These are phyloP conservation scores for Pocillopora damicornis DNA, from an alignment of 64 coral and sea anemone genomes.

Conservation along the genomic window DNA sequence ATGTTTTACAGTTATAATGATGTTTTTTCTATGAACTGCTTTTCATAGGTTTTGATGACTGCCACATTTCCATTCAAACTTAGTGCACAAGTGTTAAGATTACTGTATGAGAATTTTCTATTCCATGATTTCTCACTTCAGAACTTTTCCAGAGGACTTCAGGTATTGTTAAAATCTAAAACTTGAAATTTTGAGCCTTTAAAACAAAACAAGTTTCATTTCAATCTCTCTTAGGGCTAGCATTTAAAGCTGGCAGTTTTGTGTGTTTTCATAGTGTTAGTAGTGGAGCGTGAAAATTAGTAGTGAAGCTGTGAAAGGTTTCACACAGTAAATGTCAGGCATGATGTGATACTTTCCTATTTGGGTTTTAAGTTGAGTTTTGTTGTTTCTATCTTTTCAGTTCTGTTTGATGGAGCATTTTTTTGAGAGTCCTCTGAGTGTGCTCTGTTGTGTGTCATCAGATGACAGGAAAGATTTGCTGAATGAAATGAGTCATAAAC, in stretches of 20 bases:
- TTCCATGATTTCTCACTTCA: slow-evolving; percentile 97
- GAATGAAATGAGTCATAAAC: slow-evolving; percentile 41
- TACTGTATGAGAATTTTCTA: slow-evolving; percentile 96
- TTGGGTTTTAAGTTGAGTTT: background rate
- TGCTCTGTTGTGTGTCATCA: slow-evolving; percentile 45
- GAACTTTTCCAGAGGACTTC: slow-evolving; percentile 87
- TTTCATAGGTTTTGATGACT: slow-evolving; percentile 75
- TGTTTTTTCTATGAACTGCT: background rate
- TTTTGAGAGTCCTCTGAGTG: slow-evolving; percentile 63
- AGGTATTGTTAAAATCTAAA: slow-evolving; percentile 26
- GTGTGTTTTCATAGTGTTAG: too few species aligned
- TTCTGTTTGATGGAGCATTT: slow-evolving; percentile 80
- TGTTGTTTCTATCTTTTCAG: slow-evolving; percentile 31
- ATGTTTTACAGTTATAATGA: too few species aligned
- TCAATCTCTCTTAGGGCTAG: too few species aligned
- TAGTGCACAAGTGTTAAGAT: slow-evolving; percentile 77
- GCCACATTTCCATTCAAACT: slow-evolving; percentile 78
- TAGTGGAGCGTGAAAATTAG: too few species aligned
- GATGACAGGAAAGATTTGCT: slow-evolving; percentile 31
- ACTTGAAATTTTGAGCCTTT: background rate
- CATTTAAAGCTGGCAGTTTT: too few species aligned
- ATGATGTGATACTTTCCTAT: background rate
- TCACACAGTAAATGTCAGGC: too few species aligned
- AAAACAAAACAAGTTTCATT: too few species aligned
- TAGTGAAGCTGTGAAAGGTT: too few species aligned